A percentile compares a stretch with the other conserved stretches of the same genome.
Evolutionary conservation across 2,797 vertebrate genomes (phyloP).

Genomic region (Eptatretus atami): DNA sequence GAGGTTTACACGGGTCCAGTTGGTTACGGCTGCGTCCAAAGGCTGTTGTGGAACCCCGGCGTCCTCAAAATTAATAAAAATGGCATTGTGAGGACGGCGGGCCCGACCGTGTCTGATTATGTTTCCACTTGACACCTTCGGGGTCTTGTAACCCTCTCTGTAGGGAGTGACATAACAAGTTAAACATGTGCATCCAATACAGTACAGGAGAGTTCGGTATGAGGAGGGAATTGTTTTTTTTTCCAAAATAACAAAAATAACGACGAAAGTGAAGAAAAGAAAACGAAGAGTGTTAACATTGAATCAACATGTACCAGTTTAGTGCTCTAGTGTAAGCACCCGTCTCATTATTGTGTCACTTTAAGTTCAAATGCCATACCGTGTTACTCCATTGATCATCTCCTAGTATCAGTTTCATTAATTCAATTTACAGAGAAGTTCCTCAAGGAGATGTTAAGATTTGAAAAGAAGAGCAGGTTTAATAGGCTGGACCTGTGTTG

Average conservation of each 20-base stretch:
- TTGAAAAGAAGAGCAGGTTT: no score
- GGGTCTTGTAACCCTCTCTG: conserved; percentile 19
- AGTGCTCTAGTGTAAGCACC: no score
- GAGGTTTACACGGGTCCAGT: conserved; percentile 24
- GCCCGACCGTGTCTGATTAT: conserved; percentile 34
- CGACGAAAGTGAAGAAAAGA: not conserved
- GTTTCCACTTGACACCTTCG: conserved; percentile 19
- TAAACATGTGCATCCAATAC: not conserved
- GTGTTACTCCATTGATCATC: no score
- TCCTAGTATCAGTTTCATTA: no score
- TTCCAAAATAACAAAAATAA: not conserved
- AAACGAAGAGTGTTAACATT: not conserved
- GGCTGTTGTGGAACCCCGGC: conserved; percentile 19
- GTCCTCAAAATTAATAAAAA: conserved; percentile 41
- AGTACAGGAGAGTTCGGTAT: not conserved
- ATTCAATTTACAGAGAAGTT: no score
- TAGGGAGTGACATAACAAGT: not conserved
- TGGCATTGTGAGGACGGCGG: conserved; percentile 39
- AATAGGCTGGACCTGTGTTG: conserved; percentile 21
- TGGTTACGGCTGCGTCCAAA: conserved; percentile 25
- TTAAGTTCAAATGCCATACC: no score
- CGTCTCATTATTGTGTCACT: no score
- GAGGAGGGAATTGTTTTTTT: not conserved
- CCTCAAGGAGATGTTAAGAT: no score
- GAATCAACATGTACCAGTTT: no score